Evolutionary conservation across 2,113 vertebrate genomes (phyloP), one percentile per base, ranked within the genome.

Genomic region (Ranitomeya imitator): DNA sequence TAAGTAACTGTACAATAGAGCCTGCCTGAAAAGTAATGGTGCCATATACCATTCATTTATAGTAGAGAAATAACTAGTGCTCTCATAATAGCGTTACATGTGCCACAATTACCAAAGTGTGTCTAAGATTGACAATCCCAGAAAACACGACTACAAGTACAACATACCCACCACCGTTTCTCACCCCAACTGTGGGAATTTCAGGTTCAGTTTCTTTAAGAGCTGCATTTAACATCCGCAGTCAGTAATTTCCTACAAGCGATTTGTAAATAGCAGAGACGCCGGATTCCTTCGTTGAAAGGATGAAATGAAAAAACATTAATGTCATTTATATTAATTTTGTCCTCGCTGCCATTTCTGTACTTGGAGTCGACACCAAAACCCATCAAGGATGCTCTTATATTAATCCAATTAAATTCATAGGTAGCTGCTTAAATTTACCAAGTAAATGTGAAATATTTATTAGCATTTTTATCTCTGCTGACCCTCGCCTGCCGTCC

Each of bases 371-470:
- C 15, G 6, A 63, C 16, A 63, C 79, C 9, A 16, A 81, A 82
- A 63, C 57, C 79, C 59, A 82, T 82, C 59, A 82, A 82, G 60
- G 57, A 82, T 18, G 8, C 78, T 37, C 59, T 82, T 19, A 63
- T 65, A 82, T 82, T 63, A 82, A 61, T 63, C 79, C 31, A 82
- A 63, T 63, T 63, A 82, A 63, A 82, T 45, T 82, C 79, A 61
- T 81, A 61, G 79, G 57, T 61, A 51, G 79, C 57, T 18, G 79
- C 79, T 82, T 63, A 18, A 82, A 63, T 59, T 82, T 82, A 82
- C 60, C 16, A 18, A 63, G 31, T 61, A 81, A 81, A 80, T 37
- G 79, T 60, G 57, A 45, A 63, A 63, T 82, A 21, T 31, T 37
- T 63, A 82, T 82, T 82, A 63, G 79, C 79, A 63, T 63, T 82